Evolutionary conservation across 2,888 invertebrate genomes (phyloP), one percentile per base, ranked within the genome.

Genomic region (Omphaloscelis lunosa): DNA sequence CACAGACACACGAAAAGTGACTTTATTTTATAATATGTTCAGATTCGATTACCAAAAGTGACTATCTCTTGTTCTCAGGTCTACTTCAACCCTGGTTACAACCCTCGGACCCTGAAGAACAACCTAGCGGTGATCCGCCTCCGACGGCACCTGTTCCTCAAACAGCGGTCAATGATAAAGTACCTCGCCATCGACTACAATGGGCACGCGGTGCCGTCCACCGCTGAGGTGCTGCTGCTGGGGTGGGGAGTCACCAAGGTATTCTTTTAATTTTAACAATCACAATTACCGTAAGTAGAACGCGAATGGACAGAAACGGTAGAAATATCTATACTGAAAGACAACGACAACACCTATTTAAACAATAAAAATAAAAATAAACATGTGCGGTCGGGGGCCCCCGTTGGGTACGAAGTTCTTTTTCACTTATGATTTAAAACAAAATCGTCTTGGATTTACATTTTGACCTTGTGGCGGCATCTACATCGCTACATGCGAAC

Each of bases 161-260:
- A 74, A 80, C 91, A 92, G 83, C 94, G 94, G 58, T 89, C 93
- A 0, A 79, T 93, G 0, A 94, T 96, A 9, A 96, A 94, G 88
- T 79, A 92, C 77, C 93, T 96, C 2, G 79, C 83, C 9, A 93
- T 96, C 58, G 91, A 93, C 90, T 92, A 79, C 84, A 76, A 15
- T 6, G 61, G 77, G 0, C 29, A 76, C 2, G 80, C 88, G 0
- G 29, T 94, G 23, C 88, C 96, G 0, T 72, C 92, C 4, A 94
- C 95, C 0, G 89, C 93, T 0, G 94, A 95, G 79, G 93, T 96
- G 0, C 66, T 95, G 74, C 82, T 96, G 9, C 87, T 96, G 0
- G 96, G 96, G 0, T 96, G 96, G 96, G 96, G 96, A 6, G 96
- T 96, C 4, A 94, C 93, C 3, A 95, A 95, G 93, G 96, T 96